Base-by-base conservation (phyloP, 2,113 vertebrate genomes). In the Macroglossus sobrinus region DNA sequence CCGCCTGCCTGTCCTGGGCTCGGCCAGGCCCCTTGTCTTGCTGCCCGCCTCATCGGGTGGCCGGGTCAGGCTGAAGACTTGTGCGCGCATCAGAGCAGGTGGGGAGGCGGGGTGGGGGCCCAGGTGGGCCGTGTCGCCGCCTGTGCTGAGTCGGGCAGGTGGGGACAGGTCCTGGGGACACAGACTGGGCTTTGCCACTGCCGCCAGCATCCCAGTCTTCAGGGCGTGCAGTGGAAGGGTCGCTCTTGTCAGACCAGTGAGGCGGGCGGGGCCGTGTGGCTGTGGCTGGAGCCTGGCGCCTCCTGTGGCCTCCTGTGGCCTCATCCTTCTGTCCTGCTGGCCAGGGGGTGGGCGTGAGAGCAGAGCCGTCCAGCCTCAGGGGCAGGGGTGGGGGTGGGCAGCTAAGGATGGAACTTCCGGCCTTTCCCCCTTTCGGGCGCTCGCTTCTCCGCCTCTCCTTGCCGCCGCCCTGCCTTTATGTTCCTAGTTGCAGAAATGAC, bases 401-500 rank as follows among this genome's bases (percentile, higher is more conserved):
- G 61, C 76, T 63, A 11, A 30, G 35, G 13, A 21, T 3, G 75
- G 78, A 45, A 45, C 30, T 21, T 68, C 30, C 30, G 82, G 45
- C 81, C 55, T 90, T 45, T 78, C 26, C 18, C 5, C 10, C 40
- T 80, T 64, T 40, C 22, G 55, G 82, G 89, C n/a, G 85, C 94
- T 75, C 89, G 87, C 82, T 59, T 71, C 59, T 89, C 45, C 74
- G 30, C n/a, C 15, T 45, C 88, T 89, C n/a, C 86, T 85, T 94
- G 53, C 78, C 47, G 1, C 53, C 35, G 11, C 89, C 64, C 30
- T 68, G n/a, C 75, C 15, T 89, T 78, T 69, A 88, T 53, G 93
- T 97, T 72, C 38, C 61, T 50, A 74, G 84, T 82, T n/a, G 30
- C 24, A 28, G 35, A 94, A 89, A 53, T 89, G 97, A 74, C 88